Conservation (phyloP, 2,113 vertebrate genomes). For the Electrona antarctica region DNA sequence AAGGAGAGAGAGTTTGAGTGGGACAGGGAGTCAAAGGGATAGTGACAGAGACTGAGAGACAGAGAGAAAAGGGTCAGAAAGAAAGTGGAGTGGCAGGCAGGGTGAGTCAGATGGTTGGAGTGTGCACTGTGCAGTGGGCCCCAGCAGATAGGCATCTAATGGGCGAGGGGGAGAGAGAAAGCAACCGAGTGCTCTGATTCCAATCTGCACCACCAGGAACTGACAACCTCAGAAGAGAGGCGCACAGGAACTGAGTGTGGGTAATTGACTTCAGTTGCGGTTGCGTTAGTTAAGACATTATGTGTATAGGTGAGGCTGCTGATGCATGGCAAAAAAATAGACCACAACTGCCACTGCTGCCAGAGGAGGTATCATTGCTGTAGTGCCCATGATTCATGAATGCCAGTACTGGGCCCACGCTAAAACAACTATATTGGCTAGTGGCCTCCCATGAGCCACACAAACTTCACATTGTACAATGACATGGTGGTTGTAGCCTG, state of each 20-base stretch:
- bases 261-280: slow-evolving; percentile 66
- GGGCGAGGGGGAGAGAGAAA: slow-evolving; percentile 27
- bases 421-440: slow-evolving; percentile 37
- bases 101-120: background rate
- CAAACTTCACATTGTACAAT: too few species aligned
- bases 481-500: too few species aligned
- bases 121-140: slow-evolving; percentile 49
- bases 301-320: slow-evolving; percentile 43
- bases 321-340: slow-evolving; percentile 19
- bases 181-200: slow-evolving; percentile 70
- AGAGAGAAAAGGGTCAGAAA: background rate
- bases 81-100: slow-evolving; percentile 20
- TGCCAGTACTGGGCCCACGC: background rate
- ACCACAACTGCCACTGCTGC: slow-evolving; percentile 54
- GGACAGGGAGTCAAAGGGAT: too few species aligned
- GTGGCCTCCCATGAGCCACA: too few species aligned
- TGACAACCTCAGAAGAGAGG: slow-evolving; percentile 45
- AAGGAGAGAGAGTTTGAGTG: too few species aligned
- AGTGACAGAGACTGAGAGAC: background rate
- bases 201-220: slow-evolving; percentile 58
- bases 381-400: background rate
- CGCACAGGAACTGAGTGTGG: slow-evolving; percentile 70
- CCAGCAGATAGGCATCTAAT: slow-evolving; percentile 59
- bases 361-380: background rate
- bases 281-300: slow-evolving; percentile 60